A percentile compares a stretch with the other conserved stretches of the same genome.
phyloP scores from a whole-genome alignment of 2,888 invertebrate species.

The Xestobium rufovillosum region DNA sequence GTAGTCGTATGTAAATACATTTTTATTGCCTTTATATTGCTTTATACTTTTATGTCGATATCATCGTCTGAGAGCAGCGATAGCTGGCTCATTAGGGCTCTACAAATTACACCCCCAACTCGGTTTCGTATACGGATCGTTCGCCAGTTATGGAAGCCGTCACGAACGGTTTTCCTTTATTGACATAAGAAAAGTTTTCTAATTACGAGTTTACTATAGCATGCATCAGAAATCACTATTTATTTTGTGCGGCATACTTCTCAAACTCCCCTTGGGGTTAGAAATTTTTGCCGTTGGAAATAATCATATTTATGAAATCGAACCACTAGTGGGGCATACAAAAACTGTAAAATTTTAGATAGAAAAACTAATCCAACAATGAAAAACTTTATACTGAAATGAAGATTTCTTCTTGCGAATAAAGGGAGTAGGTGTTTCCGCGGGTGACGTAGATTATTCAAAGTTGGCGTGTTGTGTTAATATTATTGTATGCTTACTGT shows the following conservation, averaged over 20 bases:
- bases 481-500: too few relatives aligned
- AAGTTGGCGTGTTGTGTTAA: too few relatives aligned
- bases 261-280: background rate
- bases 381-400: too few relatives aligned
- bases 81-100: conserved; percentile 32
- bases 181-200: conserved; percentile 36
- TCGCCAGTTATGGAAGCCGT: conserved; percentile 29
- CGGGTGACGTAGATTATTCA: too few relatives aligned
- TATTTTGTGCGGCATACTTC: background rate
- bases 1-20: conserved; percentile 31
- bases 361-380: too few relatives aligned
- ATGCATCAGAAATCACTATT: conserved; percentile 15
- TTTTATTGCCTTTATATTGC: conserved; percentile 32
- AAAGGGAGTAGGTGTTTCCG: too few relatives aligned
- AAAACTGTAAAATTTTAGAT: too few relatives aligned
- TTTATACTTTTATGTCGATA: conserved; percentile 30
- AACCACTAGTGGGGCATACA: too few relatives aligned
- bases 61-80: conserved; percentile 31
- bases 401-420: too few relatives aligned
- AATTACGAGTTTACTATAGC: conserved; percentile 29
- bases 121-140: conserved; percentile 26
- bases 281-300: too few relatives aligned
- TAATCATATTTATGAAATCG: too few relatives aligned
- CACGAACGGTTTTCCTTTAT: conserved; percentile 31
- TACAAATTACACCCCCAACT: conserved; percentile 29